phyloP scores from a whole-genome alignment of 2,113 vertebrate species.

The Puntigrus tetrazona region DNA sequence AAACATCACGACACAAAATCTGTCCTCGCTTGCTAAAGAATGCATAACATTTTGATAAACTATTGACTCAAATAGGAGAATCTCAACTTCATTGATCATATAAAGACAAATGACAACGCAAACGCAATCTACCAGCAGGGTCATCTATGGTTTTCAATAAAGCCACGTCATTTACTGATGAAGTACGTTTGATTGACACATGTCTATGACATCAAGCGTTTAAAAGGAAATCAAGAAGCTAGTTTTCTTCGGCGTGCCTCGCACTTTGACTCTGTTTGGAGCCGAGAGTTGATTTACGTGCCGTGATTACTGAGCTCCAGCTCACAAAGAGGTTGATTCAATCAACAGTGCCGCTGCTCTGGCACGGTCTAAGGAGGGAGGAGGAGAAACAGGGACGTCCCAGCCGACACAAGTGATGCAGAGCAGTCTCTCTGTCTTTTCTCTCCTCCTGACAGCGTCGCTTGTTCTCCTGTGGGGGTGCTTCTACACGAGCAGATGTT shows the following conservation, averaged over 20 bases:
- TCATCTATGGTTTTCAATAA: neutral
- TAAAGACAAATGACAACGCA: neutral
- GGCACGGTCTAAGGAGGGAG: constrained; percentile 12
- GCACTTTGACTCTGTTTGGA: neutral
- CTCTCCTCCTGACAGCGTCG: constrained; percentile 42
- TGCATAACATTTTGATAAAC: neutral
- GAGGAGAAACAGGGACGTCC: constrained; percentile 19
- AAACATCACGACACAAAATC: neutral
- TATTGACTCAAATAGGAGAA: neutral
- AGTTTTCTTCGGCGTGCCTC: neutral
- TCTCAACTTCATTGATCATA: neutral
- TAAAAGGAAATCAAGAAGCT: neutral
- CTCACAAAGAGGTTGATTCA: constrained; percentile 45
- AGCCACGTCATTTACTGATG: neutral
- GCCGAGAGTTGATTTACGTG: constrained; percentile 21
- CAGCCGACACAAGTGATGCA: constrained; percentile 36
- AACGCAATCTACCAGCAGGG: neutral
- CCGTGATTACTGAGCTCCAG: constrained; percentile 30
- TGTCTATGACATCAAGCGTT: neutral
- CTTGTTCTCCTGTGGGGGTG: constrained; percentile 43
- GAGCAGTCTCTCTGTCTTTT: constrained; percentile 3
- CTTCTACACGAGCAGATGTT: constrained; percentile 52
- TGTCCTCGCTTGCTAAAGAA: neutral
- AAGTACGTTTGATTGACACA: neutral
- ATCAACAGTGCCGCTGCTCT: constrained; percentile 32